Percentiles rank a stretch among this genome's conserved stretches.
These are phyloP conservation scores for Rhinopomastus cyanomelas DNA, from an alignment of 2,113 vertebrate species.

Conservation along the genomic window DNA sequence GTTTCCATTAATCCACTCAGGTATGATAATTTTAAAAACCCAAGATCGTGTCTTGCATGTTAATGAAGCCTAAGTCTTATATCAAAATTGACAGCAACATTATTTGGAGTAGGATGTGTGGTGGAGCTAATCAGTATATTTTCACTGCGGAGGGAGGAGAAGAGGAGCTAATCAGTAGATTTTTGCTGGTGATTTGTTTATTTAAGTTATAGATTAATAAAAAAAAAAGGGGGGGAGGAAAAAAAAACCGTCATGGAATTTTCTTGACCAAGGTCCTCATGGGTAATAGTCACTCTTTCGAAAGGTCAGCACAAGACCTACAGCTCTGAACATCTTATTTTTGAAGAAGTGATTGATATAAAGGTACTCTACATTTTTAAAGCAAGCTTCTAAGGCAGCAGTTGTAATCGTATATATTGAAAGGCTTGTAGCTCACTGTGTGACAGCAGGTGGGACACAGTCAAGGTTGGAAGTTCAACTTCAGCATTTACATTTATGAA, in stretches of 20 bases:
- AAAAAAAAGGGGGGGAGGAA: too few relatives aligned
- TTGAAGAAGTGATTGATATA: neutral
- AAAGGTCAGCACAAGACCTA: conserved; percentile 21
- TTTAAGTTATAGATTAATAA: neutral
- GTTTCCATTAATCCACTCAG: neutral
- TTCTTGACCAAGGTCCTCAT: neutral
- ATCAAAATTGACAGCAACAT: neutral
- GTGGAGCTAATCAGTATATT: conserved; percentile 47
- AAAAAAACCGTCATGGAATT: neutral
- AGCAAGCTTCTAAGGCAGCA: neutral
- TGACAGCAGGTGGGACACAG: neutral
- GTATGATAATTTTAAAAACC: neutral
- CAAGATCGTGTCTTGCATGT: neutral
- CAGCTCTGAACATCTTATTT: neutral
- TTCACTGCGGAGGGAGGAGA: neutral
- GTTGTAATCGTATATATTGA: conserved; percentile 2
- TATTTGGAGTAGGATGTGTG: conserved; percentile 34
- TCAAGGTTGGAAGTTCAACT: neutral
- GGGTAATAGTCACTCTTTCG: neutral
- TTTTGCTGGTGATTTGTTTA: neutral
- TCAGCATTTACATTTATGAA: neutral
- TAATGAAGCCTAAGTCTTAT: conserved; percentile 10
- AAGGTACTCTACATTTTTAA: conserved; percentile 2
- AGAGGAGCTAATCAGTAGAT: conserved; percentile 47
- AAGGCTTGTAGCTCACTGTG: neutral